Evolutionary conservation across 2,113 vertebrate genomes (phyloP).

Genomic region (Mandrillus leucophaeus): DNA sequence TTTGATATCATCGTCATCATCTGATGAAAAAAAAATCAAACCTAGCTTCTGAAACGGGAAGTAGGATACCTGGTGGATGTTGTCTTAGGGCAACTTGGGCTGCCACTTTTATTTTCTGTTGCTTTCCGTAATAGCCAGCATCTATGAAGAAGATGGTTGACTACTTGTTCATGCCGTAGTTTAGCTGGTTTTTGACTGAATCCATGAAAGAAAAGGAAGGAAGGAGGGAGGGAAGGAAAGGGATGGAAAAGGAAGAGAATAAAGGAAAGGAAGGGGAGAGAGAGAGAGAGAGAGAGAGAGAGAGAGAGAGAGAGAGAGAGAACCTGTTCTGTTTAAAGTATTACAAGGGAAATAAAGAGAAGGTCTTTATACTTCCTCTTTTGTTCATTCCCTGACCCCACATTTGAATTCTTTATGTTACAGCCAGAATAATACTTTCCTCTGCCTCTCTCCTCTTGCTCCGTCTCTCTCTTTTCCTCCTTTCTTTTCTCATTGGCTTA

Average conservation of each 20-base stretch:
- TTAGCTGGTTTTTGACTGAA: background rate
- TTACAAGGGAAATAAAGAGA: background rate
- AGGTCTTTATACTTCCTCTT: background rate
- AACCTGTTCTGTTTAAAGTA: background rate
- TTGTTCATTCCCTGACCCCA: background rate
- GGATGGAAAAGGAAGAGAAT: too few relatives aligned
- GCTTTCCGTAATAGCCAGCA: background rate
- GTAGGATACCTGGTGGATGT: rapidly evolving
- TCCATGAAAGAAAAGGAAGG: background rate
- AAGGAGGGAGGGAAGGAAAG: background rate
- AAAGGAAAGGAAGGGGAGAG: too few relatives aligned
- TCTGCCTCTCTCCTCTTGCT: background rate
- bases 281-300: too few relatives aligned
- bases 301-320: too few relatives aligned
- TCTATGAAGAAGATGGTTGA: background rate
- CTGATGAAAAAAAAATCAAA: background rate
- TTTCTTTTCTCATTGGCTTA: background rate
- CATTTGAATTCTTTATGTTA: background rate
- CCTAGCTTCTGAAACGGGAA: background rate
- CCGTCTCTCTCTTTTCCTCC: background rate
- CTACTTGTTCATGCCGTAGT: background rate
- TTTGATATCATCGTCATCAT: too few relatives aligned
- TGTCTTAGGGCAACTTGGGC: background rate
- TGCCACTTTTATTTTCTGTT: background rate
- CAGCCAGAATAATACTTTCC: background rate